phyloP scores from a whole-genome alignment of 2,888 invertebrate genomes.

The Troglohyphantes excavatus region DNA sequence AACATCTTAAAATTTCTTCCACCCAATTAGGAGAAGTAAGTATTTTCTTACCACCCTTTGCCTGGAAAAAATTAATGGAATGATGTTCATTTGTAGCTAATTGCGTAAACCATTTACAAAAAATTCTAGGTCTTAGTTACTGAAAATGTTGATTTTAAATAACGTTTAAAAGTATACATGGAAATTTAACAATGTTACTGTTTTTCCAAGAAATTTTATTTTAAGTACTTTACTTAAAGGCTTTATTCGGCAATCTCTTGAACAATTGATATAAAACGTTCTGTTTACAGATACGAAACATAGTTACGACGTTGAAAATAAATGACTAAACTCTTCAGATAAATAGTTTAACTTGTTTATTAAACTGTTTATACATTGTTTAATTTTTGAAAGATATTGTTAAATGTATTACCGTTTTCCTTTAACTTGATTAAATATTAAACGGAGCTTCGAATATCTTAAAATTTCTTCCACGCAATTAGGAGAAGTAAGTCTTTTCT shows the following conservation, averaged over 20 bases:
- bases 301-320: too few species aligned
- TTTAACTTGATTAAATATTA: conserved; percentile 22
- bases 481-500: neutral
- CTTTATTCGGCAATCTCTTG: too few species aligned
- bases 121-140: neutral
- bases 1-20: neutral
- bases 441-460: neutral
- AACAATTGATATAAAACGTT: too few species aligned
- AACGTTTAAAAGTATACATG: too few species aligned
- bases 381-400: neutral
- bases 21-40: neutral
- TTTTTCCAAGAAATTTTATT: too few species aligned
- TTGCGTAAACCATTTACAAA: neutral
- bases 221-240: too few species aligned
- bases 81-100: conserved; percentile 21
- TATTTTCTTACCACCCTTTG: neutral
- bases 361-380: too few species aligned
- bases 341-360: too few species aligned
- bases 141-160: too few species aligned
- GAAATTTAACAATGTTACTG: too few species aligned
- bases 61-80: neutral
- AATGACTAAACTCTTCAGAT: too few species aligned
- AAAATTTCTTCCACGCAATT: conserved; percentile 16
- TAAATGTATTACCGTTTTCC: conserved; percentile 25
- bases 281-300: too few species aligned